A percentile compares a stretch with the other conserved stretches of the same genome.
Conservation (phyloP, 2,797 vertebrate genomes). For the Lycodopsis pacificus region DNA sequence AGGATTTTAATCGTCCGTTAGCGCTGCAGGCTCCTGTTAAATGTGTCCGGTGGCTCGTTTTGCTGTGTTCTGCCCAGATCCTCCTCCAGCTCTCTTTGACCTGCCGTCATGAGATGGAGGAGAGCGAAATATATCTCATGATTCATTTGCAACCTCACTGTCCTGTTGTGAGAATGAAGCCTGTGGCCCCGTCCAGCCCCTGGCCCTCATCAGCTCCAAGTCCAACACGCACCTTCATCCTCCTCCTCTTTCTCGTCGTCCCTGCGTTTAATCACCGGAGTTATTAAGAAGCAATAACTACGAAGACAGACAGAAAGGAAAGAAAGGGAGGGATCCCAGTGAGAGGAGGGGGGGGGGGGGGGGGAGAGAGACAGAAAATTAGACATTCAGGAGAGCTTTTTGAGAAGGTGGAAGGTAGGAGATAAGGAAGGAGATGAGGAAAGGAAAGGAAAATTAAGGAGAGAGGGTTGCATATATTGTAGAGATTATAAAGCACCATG, state of each 20-base stretch:
- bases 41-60: conserved; percentile 48
- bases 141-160: conserved; percentile 55
- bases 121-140: conserved; percentile 58
- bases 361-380: not conserved
- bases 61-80: conserved; percentile 29
- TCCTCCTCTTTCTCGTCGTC: conserved; percentile 1
- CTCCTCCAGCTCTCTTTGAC: conserved; percentile 66
- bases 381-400: not conserved
- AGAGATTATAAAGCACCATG: not conserved
- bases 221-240: conserved; percentile 33
- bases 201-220: conserved; percentile 46
- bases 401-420: not conserved
- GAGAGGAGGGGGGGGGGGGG: too few species aligned
- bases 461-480: not conserved
- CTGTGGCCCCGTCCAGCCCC: not conserved
- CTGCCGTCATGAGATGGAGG: conserved; percentile 57
- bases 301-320: not conserved
- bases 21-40: conserved; percentile 46
- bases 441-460: not conserved
- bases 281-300: conserved; percentile 21
- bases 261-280: conserved; percentile 8
- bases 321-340: not conserved
- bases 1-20: conserved; percentile 24
- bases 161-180: conserved; percentile 47
- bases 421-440: not conserved